Conservation (phyloP, 1,140 invertebrate species). For the Dinothrombium tinctorium region DNA sequence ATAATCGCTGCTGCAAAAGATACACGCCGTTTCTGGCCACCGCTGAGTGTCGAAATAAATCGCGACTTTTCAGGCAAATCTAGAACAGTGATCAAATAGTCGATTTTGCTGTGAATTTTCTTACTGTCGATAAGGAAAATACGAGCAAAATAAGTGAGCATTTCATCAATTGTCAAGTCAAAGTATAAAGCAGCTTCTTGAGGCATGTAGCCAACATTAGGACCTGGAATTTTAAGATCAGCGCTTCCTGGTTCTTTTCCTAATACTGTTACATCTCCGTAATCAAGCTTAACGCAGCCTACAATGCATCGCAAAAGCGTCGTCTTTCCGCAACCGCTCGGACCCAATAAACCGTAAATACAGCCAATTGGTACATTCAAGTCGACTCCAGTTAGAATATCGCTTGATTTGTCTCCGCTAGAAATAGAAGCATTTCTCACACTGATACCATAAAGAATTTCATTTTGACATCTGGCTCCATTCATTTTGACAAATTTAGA, state of each 20-base stretch:
- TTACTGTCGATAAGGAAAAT: not conserved
- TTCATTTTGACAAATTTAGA: no score
- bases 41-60: slow-evolving; percentile 25
- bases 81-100: not conserved
- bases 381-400: slow-evolving; percentile 1
- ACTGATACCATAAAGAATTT: no score
- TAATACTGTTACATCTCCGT: slow-evolving; percentile 19
- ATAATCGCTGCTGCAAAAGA: slow-evolving; percentile 76
- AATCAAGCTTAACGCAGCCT: slow-evolving; percentile 19
- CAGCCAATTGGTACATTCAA: not conserved
- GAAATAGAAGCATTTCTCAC: no score
- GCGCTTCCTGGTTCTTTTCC: slow-evolving; percentile 19
- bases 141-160: slow-evolving; percentile 21
- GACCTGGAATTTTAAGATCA: slow-evolving; percentile 19
- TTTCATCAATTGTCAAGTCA: slow-evolving; percentile 22
- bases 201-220: slow-evolving; percentile 24
- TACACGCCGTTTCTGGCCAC: slow-evolving; percentile 70
- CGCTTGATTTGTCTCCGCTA: no score
- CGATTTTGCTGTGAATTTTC: not conserved
- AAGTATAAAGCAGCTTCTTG: slow-evolving; percentile 22
- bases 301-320: slow-evolving; percentile 22
- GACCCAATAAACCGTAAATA: slow-evolving; percentile 12
- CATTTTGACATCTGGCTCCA: no score
- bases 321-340: slow-evolving; percentile 29
- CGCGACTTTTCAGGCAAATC: slow-evolving; percentile 32